Percentiles rank a stretch among this genome's conserved stretches.
Evolutionary conservation across 2,113 vertebrate species (phyloP).

Genomic region (Otis tarda): DNA sequence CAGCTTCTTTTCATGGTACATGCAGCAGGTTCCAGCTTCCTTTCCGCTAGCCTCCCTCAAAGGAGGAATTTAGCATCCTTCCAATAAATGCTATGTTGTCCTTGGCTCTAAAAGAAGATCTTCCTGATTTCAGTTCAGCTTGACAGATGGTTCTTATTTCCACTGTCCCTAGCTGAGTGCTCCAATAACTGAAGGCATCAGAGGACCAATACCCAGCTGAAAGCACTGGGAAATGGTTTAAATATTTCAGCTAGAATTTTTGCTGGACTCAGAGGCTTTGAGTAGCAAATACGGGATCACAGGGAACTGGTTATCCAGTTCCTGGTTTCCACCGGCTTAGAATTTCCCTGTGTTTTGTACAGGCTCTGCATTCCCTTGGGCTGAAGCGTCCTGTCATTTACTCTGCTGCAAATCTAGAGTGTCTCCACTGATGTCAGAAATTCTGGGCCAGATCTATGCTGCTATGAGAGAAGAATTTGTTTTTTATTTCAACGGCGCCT

Average conservation of each 20-base stretch:
- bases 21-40: neutral
- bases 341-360: neutral
- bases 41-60: neutral
- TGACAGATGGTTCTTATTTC: constrained; percentile 26
- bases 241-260: neutral
- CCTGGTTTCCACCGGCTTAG: neutral
- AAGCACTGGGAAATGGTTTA: neutral
- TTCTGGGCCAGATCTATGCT: neutral
- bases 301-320: neutral
- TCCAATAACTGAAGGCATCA: neutral
- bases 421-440: neutral
- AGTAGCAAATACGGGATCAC: neutral
- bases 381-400: neutral
- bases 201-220: neutral
- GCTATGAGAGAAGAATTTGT: neutral
- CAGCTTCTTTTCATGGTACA: neutral
- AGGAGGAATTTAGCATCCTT: neutral
- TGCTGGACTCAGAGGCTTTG: neutral
- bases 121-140: neutral
- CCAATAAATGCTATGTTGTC: neutral
- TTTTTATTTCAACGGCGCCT: neutral
- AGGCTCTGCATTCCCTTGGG: neutral
- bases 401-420: neutral
- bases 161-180: neutral
- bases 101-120: neutral